phyloP scores from a whole-genome alignment of 2,888 invertebrate genomes.

The Spilosoma lubricipeda region DNA sequence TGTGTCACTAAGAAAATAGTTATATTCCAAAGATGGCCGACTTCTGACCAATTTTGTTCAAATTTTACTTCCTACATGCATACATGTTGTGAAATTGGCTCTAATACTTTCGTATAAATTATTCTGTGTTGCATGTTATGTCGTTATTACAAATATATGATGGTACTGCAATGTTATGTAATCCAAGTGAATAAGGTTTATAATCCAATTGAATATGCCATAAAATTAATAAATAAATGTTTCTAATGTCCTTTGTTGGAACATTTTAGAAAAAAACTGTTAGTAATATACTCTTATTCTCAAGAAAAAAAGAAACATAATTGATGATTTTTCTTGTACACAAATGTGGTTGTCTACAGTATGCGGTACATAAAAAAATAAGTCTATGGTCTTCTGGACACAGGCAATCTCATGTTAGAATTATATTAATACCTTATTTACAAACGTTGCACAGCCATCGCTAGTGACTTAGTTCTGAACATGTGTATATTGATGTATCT shows the following conservation, averaged over 20 bases:
- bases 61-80: conserved; percentile 34
- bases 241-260: background rate
- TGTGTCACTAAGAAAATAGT: background rate
- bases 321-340: background rate
- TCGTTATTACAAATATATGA: conserved; percentile 40
- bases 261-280: background rate
- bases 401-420: background rate
- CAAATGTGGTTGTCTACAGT: too few species aligned
- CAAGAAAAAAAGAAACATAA: background rate
- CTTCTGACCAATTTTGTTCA: conserved; percentile 27
- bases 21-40: background rate
- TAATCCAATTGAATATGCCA: background rate
- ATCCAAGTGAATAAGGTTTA: conserved; percentile 10
- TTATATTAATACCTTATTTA: conserved; percentile 24
- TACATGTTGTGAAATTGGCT: conserved; percentile 55
- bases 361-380: too few species aligned
- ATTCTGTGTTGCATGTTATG: conserved; percentile 74
- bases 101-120: conserved; percentile 36
- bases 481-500: conserved; percentile 43
- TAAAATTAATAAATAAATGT: background rate
- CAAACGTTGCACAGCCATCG: conserved; percentile 36
- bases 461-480: conserved; percentile 30
- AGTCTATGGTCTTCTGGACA: background rate
- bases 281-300: background rate
- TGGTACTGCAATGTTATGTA: conserved; percentile 35